Conservation (phyloP, 2,113 vertebrate genomes). For the Xiphophorus hellerii region DNA sequence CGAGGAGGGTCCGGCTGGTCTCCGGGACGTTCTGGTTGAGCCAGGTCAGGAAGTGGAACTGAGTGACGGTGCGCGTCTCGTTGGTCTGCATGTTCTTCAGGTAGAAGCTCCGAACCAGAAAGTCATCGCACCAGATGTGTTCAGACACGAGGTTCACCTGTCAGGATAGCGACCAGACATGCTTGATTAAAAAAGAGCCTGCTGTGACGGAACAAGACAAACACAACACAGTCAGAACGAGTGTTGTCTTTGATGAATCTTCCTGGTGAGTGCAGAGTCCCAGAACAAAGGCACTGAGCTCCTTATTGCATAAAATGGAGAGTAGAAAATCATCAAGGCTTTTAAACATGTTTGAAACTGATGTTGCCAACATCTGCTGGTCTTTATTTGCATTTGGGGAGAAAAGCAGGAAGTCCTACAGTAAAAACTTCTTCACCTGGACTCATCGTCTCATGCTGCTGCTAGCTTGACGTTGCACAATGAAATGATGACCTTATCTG, state of each 20-base stretch:
- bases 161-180: background rate
- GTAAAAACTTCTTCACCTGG: too few relatives aligned
- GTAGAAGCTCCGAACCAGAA: conserved; percentile 97
- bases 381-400: background rate
- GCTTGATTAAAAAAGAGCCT: background rate
- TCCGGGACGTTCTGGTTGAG: conserved; percentile 89
- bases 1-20: conserved; percentile 90
- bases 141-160: conserved; percentile 98
- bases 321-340: background rate
- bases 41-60: conserved; percentile 99
- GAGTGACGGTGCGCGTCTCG: conserved; percentile 94
- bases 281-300: background rate
- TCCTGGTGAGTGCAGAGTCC: background rate
- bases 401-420: background rate
- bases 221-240: background rate
- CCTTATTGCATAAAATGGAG: background rate
- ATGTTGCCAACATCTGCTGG: background rate
- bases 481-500: background rate
- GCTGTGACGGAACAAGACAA: background rate
- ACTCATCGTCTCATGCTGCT: too few relatives aligned
- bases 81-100: conserved; percentile 97
- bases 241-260: background rate
- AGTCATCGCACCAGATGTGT: conserved; percentile 99
- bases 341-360: background rate
- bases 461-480: background rate